Evolutionary conservation across 2,113 vertebrate species (phyloP).

Genomic region (Aptenodytes patagonicus): DNA sequence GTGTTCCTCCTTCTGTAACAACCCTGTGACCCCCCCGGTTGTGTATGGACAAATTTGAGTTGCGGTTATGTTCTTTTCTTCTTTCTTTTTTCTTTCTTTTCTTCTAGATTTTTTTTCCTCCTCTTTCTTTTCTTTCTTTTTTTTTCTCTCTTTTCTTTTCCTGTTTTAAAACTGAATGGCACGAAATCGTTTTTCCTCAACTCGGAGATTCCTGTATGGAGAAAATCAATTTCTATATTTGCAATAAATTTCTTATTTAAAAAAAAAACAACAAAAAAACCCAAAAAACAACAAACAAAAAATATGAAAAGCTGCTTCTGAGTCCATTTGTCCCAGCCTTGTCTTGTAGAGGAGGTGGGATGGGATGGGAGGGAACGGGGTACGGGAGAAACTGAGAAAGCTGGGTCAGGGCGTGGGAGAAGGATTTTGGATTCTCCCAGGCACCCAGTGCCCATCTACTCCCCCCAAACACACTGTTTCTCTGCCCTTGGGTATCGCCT

Average conservation of each 20-base stretch:
- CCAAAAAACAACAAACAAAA: slow-evolving; percentile 36
- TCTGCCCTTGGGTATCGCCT: neutral
- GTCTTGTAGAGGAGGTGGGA: neutral
- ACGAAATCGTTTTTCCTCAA: slow-evolving; percentile 81
- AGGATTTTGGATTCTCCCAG: neutral
- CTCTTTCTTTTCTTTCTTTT: neutral
- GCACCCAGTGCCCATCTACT: neutral
- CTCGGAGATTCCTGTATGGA: slow-evolving; percentile 82
- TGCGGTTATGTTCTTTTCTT: slow-evolving; percentile 12
- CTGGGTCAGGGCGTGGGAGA: neutral
- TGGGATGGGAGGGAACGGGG: neutral
- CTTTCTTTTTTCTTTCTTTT: neutral
- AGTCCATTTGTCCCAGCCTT: neutral
- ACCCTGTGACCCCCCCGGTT: slow-evolving; percentile 69
- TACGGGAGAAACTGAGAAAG: neutral
- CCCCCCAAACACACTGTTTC: neutral
- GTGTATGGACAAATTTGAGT: slow-evolving; percentile 71
- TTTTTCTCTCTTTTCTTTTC: neutral
- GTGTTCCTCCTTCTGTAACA: slow-evolving; percentile 55
- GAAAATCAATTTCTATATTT: slow-evolving; percentile 88
- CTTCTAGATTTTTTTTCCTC: slow-evolving; percentile 40
- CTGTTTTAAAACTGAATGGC: slow-evolving; percentile 79
- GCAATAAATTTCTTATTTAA: slow-evolving; percentile 88
- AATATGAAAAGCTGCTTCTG: slow-evolving; percentile 26
- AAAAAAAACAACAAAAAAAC: slow-evolving; percentile 45